Percentiles rank a stretch among this genome's conserved stretches.
These are phyloP conservation scores for Drosophila infuscata DNA, from an alignment of 2,888 invertebrate genomes.

Conservation along the genomic window DNA sequence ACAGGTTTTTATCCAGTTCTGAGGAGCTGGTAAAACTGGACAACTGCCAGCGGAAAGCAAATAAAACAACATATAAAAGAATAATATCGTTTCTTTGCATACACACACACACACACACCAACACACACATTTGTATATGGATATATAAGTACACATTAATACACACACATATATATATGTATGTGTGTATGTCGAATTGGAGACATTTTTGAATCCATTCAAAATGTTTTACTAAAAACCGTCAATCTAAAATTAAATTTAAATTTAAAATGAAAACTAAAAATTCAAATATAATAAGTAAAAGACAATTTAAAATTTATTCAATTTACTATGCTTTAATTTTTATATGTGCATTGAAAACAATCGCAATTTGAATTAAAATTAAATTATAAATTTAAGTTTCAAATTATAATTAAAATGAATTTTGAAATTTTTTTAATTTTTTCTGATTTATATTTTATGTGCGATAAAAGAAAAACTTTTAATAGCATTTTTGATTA, in stretches of 20 bases:
- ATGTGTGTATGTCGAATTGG: not conserved
- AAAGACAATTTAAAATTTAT: not conserved
- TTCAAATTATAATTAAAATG: not conserved
- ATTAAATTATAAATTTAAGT: not conserved
- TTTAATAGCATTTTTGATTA: not conserved
- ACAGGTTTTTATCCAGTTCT: conserved; percentile 75
- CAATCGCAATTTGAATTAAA: not conserved
- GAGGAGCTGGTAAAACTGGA: conserved; percentile 59
- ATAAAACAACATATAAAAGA: conserved; percentile 27
- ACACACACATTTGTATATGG: not conserved
- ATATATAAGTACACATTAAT: too few species aligned
- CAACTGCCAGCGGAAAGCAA: conserved; percentile 40
- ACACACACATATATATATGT: too few species aligned
- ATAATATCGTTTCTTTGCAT: conserved; percentile 13
- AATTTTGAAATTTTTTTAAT: not conserved
- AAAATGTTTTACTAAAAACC: not conserved
- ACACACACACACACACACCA: not conserved
- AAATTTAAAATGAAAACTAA: not conserved
- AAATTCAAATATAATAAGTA: not conserved
- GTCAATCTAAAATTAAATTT: not conserved
- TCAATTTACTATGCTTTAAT: not conserved
- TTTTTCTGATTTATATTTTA: not conserved
- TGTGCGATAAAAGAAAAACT: not conserved
- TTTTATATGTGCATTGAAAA: not conserved
- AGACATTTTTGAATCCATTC: not conserved